Conservation (phyloP, 2,888 invertebrate genomes). For the Petrolisthes cinctipes region DNA sequence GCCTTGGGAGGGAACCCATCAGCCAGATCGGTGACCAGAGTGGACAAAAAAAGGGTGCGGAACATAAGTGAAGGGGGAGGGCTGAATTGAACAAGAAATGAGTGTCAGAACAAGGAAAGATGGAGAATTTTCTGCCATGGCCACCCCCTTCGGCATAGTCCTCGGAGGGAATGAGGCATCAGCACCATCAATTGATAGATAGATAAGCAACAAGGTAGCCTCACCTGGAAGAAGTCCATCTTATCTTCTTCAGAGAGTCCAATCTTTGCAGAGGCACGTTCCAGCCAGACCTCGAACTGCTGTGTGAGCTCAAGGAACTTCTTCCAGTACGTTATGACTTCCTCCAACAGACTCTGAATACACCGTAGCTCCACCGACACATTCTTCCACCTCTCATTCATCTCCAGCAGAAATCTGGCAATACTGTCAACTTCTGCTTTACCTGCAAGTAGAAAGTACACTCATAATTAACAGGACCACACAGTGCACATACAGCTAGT, state of each 20-base stretch:
- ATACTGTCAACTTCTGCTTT: constrained; percentile 81
- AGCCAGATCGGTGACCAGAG: too few relatives aligned
- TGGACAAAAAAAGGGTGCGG: too few relatives aligned
- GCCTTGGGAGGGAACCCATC: too few relatives aligned
- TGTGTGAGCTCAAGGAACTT: constrained; percentile 81
- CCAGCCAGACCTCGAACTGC: constrained; percentile 85
- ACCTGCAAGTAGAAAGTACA: constrained; percentile 70
- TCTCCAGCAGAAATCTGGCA: constrained; percentile 86
- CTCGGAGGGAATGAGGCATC: neutral
- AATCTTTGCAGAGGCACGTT: constrained; percentile 83
- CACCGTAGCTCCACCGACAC: constrained; percentile 91
- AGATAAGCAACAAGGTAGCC: neutral
- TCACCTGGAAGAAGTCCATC: constrained; percentile 75
- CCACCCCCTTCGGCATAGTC: neutral
- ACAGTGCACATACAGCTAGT: neutral
- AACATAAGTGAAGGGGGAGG: too few relatives aligned
- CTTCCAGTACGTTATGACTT: constrained; percentile 88
- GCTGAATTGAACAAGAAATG: too few relatives aligned
- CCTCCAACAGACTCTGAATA: constrained; percentile 90
- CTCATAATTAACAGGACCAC: neutral
- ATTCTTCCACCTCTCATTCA: constrained; percentile 88
- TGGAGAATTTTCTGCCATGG: too few relatives aligned
- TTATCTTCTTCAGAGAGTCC: constrained; percentile 84
- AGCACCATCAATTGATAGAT: neutral
- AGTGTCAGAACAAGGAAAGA: too few relatives aligned